A percentile compares a stretch with the other conserved stretches of the same genome.
These are phyloP conservation scores for Prorops nasuta DNA, from an alignment of 1,140 invertebrate genomes.

Conservation along the genomic window DNA sequence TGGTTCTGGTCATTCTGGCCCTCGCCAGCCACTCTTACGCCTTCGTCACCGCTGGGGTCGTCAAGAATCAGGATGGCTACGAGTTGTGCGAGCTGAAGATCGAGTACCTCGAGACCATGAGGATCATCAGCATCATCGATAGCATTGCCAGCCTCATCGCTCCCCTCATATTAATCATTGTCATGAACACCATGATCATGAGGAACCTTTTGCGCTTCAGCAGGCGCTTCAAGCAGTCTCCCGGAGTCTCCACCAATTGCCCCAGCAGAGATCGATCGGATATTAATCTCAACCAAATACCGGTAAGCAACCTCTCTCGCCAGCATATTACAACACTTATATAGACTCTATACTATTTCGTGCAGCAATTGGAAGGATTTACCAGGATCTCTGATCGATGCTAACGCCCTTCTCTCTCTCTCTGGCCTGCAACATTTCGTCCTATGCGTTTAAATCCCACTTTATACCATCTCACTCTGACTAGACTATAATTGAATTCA, in stretches of 20 bases:
- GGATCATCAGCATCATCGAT: constrained; percentile 60
- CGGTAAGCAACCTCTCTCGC: constrained; percentile 50
- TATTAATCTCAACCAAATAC: constrained; percentile 50
- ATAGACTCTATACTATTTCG: too few relatives aligned
- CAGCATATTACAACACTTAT: too few relatives aligned
- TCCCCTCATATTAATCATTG: constrained; percentile 59
- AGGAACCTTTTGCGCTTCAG: constrained; percentile 54
- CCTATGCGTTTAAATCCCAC: too few relatives aligned
- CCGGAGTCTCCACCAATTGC: constrained; percentile 29
- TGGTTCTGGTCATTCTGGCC: constrained; percentile 47
- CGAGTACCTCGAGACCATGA: constrained; percentile 54
- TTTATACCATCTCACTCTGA: too few relatives aligned
- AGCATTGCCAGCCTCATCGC: constrained; percentile 59
- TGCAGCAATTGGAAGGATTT: too few relatives aligned
- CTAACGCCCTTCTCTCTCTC: too few relatives aligned
- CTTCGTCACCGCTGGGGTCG: constrained; percentile 54
- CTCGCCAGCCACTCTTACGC: constrained; percentile 58
- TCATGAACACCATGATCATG: constrained; percentile 63
- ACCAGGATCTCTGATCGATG: too few relatives aligned
- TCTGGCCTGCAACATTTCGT: too few relatives aligned
- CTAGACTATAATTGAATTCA: too few relatives aligned
- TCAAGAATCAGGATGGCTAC: constrained; percentile 38
- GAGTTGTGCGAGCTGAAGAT: constrained; percentile 52
- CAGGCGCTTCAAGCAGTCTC: constrained; percentile 43
- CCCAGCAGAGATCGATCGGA: constrained; percentile 41